phyloP scores from a whole-genome alignment of 2,888 invertebrate species.

The Chrysolina americana region DNA sequence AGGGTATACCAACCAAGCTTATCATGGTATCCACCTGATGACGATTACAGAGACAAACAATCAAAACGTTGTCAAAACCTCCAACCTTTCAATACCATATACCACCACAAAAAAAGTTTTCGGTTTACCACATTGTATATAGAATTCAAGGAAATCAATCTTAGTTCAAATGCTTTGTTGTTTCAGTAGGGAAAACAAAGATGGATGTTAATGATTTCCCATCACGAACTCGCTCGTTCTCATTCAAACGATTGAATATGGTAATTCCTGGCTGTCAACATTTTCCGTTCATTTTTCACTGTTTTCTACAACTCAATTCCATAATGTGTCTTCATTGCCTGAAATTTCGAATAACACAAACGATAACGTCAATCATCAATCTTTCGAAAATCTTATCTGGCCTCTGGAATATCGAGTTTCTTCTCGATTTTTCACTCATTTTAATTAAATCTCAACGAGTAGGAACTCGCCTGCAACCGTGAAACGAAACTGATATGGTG shows the following conservation, averaged over 20 bases:
- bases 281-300: not conserved
- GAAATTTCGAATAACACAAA: not conserved
- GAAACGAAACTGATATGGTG: not conserved
- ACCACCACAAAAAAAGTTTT: no score
- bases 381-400: not conserved
- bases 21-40: no score
- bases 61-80: no score
- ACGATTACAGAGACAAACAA: no score
- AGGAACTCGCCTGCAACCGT: not conserved
- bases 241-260: not conserved
- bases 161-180: no score
- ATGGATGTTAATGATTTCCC: no score
- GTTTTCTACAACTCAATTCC: not conserved
- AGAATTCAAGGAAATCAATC: no score
- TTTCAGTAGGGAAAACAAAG: no score
- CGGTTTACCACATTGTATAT: no score
- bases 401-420: not conserved
- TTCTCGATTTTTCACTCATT: not conserved
- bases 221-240: no score
- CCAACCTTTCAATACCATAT: no score
- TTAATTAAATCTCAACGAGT: slow-evolving; percentile 1
- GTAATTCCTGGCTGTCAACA: not conserved
- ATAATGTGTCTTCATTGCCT: not conserved
- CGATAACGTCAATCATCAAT: not conserved
- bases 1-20: no score